Evolutionary conservation across 1,140 invertebrate species (phyloP).

Genomic region (Aricia agestis): DNA sequence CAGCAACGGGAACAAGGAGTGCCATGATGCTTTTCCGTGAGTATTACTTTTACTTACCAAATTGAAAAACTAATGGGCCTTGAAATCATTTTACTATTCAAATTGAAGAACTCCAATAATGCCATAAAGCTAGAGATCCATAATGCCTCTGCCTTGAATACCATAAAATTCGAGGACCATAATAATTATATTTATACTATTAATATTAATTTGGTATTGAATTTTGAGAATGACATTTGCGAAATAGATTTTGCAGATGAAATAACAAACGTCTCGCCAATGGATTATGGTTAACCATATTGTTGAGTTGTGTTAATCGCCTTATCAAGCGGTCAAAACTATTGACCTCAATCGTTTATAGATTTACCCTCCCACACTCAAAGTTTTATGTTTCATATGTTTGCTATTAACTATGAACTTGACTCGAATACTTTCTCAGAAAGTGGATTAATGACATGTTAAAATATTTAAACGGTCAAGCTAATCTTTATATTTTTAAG

Average conservation of each 20-base stretch:
- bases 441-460: background rate
- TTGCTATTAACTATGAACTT: background rate
- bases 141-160: too few relatives aligned
- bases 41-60: slow-evolving; percentile 30
- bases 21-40: slow-evolving; percentile 67
- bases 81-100: too few relatives aligned
- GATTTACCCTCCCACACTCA: background rate
- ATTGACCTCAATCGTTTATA: slow-evolving; percentile 7
- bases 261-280: background rate
- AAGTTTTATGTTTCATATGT: background rate
- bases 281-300: background rate
- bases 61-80: background rate
- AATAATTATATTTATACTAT: too few relatives aligned
- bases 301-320: background rate
- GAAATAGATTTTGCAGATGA: slow-evolving; percentile 8
- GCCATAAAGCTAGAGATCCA: too few relatives aligned
- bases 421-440: background rate
- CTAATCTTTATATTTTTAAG: background rate
- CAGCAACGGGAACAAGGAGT: slow-evolving; percentile 61
- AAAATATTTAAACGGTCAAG: background rate
- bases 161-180: too few relatives aligned
- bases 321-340: background rate
- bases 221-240: background rate
- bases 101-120: too few relatives aligned
- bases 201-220: too few relatives aligned